Conservation (phyloP, 2,113 vertebrate genomes). For the Ivindomyrus marchei region DNA sequence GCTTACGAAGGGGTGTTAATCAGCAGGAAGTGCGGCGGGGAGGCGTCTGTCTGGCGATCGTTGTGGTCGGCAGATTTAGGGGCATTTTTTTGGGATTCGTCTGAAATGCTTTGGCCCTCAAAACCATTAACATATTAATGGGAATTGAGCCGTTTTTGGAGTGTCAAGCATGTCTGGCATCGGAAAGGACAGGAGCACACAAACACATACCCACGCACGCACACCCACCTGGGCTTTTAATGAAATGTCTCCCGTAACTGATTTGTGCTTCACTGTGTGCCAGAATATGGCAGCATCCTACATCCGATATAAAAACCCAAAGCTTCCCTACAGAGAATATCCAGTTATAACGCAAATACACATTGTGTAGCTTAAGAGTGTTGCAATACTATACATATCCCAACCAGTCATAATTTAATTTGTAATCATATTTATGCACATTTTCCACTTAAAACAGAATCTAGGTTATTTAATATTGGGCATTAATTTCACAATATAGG, state of each 20-base stretch:
- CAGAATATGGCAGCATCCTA: background rate
- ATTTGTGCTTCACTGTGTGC: background rate
- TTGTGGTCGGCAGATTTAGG: background rate
- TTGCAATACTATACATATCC: background rate
- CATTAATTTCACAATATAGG: background rate
- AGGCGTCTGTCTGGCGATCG: background rate
- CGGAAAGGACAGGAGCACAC: background rate
- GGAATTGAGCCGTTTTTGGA: background rate
- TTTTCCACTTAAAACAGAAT: background rate
- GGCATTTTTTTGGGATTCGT: background rate
- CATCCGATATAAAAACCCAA: background rate
- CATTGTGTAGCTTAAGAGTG: background rate
- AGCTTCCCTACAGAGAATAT: background rate
- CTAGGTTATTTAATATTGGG: background rate
- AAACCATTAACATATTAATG: background rate
- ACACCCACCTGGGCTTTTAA: background rate
- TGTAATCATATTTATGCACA: background rate
- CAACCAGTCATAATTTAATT: background rate
- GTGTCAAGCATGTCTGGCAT: constrained; percentile 5
- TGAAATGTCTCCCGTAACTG: background rate
- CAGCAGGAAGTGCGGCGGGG: background rate
- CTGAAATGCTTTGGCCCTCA: background rate
- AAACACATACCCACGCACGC: background rate
- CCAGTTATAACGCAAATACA: background rate
- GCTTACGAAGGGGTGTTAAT: background rate